Evolutionary conservation across 2,888 invertebrate genomes (phyloP), one percentile per base, ranked within the genome.

Genomic region (Choreutis nemorana): DNA sequence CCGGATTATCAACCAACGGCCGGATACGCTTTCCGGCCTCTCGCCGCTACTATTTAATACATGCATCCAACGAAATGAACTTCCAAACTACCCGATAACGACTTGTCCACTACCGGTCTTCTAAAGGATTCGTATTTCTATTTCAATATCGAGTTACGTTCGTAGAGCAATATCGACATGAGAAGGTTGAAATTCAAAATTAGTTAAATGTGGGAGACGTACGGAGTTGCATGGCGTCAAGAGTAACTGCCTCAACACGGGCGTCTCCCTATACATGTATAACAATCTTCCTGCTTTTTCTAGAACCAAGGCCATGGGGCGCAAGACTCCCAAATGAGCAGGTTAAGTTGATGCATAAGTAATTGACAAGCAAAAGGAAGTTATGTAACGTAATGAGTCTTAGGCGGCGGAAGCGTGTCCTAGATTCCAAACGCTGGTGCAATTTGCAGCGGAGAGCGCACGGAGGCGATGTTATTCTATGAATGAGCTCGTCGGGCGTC

Each of bases 191-290:
- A n/a, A 21, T 3, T 21, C 3, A 11, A 11, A 9, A 9, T 9
- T 23, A 23, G 4, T n/a, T 23, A 41, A 53, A 58, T 79, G 79
- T 78, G 66, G 62, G 65, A 75, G 60, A 71, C 78, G 78, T 78
- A 72, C 79, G 77, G 78, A 57, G 78, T 79, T 77, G 78, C 37
- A 51, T 71, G 68, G 68, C 72, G 66, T 71, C 73, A 70, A 78
- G 44, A 27, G 54, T 68, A 55, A 68, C 65, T 55, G 61, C 77
- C 67, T 71, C 79, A 78, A 79, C 63, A 79, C 79, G 78, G 78
- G 71, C 73, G 75, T 55, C 64, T 72, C 63, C 50, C 68, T 57
- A 36, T n/a, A n/a, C n/a, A n/a, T n/a, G n/a, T n/a, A n/a, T n/a
- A 31, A 59, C 66, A 52, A 68, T 79, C 34, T 78, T 45, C 77